Evolutionary conservation across 1,140 invertebrate species (phyloP), one percentile per base, ranked within the genome.

Genomic region (Sycophaga agraensis): DNA sequence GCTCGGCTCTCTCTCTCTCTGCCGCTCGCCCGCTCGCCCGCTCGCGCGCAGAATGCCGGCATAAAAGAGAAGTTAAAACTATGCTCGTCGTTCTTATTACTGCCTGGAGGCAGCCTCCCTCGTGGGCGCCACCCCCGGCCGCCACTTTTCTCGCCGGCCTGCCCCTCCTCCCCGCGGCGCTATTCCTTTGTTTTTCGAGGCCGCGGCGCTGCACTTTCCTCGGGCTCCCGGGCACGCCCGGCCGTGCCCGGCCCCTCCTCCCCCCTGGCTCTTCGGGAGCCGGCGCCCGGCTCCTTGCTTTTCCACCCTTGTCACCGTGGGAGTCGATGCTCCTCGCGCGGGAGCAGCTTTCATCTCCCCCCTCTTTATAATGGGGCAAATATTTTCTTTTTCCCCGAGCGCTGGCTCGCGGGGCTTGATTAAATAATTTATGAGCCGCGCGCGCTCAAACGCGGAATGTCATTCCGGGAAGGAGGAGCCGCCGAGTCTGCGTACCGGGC

Each of bases 61-160:
- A 78, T 81, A 80, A 81, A 81, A 79, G 79, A 78, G 76, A 80
- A 79, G 78, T 81, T 79, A 80, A 81, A 81, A 81, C 78, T 81
- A 81, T 80, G 77, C 78, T 63, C 73, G 74, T 78, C 77, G 78
- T 79, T 80, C 79, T 81, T 80, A 80, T 81, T 81, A 79, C 76
- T 72, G 78, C 78, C 76, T 71, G 60, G 70, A 79, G 78, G 76
- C 74, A 78, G 71, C 72, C 73, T 71, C 64, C 63, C 67, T n/a
- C n/a, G n/a, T n/a, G n/a, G n/a, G n/a, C n/a, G n/a, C n/a, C n/a
- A n/a, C n/a, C n/a, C n/a, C n/a, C n/a, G n/a, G n/a, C 65, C 56
- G 50, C 43, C 35, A 14, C 40, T 61, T 37, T 31, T 51, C 16
- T 56, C 45, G 1, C 28, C 45, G 3, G 34, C 16, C 35, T 11